Evolutionary conservation across 2,888 invertebrate genomes (phyloP).

Genomic region (Plagodis dolabraria): DNA sequence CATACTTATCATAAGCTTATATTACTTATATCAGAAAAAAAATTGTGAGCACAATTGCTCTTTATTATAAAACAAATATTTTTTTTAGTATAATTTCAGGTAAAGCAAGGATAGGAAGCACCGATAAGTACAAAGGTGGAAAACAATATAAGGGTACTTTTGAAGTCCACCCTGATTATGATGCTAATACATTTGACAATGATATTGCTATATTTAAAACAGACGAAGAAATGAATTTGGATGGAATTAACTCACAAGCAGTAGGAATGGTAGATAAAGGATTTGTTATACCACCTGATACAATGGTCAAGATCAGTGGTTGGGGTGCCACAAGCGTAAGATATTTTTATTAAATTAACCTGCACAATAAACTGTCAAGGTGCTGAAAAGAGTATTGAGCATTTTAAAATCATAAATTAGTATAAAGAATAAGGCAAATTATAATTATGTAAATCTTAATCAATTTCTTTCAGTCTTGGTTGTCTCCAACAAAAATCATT

Average conservation of each 20-base stretch:
- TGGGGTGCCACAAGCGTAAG: slow-evolving; percentile 20
- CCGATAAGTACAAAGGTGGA: slow-evolving; percentile 9
- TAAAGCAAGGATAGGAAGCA: slow-evolving; percentile 8
- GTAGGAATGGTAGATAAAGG: slow-evolving; percentile 5
- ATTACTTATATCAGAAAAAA: too few species aligned
- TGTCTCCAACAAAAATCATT: too few species aligned
- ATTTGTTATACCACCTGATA: slow-evolving; percentile 6
- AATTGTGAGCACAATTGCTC: too few species aligned
- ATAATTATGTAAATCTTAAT: too few species aligned
- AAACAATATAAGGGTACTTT: slow-evolving; percentile 4
- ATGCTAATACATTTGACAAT: slow-evolving; percentile 2
- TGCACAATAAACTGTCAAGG: too few species aligned
- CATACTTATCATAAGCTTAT: too few species aligned
- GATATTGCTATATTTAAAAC: slow-evolving; percentile 16
- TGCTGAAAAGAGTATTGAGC: too few species aligned
- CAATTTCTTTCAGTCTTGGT: too few species aligned
- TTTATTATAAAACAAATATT: too few species aligned
- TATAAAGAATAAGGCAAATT: too few species aligned
- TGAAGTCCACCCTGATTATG: slow-evolving; percentile 4
- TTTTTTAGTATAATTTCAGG: slow-evolving; percentile 9
- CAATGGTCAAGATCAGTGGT: slow-evolving; percentile 9
- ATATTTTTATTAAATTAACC: too few species aligned
- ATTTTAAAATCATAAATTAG: too few species aligned
- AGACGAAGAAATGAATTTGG: slow-evolving; percentile 10
- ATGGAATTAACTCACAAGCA: slow-evolving; percentile 12